Conservation (phyloP, 2,888 invertebrate species). For the Nezara viridula region DNA sequence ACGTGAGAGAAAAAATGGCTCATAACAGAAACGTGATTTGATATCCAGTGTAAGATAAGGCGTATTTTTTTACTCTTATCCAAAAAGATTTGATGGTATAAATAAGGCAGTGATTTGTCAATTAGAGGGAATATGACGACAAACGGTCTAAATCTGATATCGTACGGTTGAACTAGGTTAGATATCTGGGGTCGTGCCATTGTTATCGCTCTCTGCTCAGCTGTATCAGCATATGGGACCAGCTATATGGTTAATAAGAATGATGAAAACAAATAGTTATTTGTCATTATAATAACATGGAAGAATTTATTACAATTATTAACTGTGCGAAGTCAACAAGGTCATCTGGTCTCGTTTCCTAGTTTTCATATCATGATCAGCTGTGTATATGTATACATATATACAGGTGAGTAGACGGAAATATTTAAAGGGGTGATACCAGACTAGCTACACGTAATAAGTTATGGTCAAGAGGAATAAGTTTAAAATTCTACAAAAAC, state of each 20-base stretch:
- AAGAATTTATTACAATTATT: background rate
- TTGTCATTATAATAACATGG: background rate
- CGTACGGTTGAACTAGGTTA: background rate
- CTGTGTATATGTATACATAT: too few relatives aligned
- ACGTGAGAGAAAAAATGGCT: background rate
- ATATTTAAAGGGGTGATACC: too few relatives aligned
- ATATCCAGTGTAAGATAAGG: background rate
- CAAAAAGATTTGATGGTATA: background rate
- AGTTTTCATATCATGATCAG: background rate
- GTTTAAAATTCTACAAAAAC: too few relatives aligned
- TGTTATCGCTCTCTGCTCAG: background rate
- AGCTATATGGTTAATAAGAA: background rate
- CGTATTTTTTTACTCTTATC: background rate
- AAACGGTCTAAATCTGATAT: conserved; percentile 23
- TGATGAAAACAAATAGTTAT: background rate
- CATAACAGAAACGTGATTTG: background rate
- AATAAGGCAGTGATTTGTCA: background rate
- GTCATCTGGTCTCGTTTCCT: background rate
- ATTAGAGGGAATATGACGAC: background rate
- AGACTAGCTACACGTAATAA: too few relatives aligned
- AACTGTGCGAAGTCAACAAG: background rate
- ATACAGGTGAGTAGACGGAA: too few relatives aligned
- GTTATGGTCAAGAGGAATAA: too few relatives aligned
- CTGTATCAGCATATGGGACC: background rate
- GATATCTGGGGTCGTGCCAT: background rate